Conservation (phyloP, 2,113 vertebrate species). For the Aphelocoma coerulescens region DNA sequence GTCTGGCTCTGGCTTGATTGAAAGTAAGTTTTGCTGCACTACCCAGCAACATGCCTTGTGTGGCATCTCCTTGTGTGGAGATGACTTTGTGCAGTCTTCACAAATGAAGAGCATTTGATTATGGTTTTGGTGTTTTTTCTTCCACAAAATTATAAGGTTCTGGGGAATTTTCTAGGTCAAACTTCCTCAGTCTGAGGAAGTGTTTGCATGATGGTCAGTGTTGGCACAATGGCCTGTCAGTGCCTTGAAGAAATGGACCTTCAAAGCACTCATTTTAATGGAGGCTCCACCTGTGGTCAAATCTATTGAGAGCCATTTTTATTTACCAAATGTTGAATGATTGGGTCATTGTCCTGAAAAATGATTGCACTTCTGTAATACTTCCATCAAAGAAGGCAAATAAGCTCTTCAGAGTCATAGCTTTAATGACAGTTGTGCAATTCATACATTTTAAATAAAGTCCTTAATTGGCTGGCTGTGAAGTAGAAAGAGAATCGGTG, state of each 20-base stretch:
- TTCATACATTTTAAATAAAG: constrained; percentile 48
- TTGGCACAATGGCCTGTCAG: neutral
- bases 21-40: neutral
- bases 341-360: constrained; percentile 1
- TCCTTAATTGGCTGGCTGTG: constrained; percentile 8
- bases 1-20: neutral
- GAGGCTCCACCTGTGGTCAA: neutral
- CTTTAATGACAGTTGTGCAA: neutral
- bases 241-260: neutral
- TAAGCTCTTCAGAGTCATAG: constrained; percentile 3
- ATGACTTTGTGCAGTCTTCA: neutral
- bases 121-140: neutral
- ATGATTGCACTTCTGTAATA: neutral
- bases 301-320: neutral
- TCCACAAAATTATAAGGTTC: neutral
- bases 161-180: neutral
- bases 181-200: neutral
- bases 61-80: neutral
- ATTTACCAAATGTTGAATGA: constrained; percentile 35
- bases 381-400: neutral
- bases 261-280: neutral
- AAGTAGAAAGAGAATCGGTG: neutral
- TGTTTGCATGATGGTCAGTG: neutral
- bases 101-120: neutral
- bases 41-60: neutral